Base-by-base conservation (phyloP, 2,888 invertebrate species). In the Eurois occulta region DNA sequence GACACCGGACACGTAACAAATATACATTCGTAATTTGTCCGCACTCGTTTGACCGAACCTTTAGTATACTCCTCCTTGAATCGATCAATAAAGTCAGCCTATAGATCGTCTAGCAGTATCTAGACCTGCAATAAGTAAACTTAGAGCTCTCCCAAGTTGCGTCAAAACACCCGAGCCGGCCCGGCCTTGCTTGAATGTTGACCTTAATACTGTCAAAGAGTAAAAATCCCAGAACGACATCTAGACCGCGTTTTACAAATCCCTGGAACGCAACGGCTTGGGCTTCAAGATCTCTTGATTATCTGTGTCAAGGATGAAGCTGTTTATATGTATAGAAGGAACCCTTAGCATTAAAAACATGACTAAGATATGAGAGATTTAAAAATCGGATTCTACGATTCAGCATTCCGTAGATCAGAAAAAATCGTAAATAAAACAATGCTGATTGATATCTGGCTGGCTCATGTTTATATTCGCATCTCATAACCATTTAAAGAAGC, bases 151-250 rank as follows among this genome's bases (percentile, higher is more conserved):
- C 32, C 38, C 38, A 28, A 41, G 28, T 35, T 41, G 28, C 65
- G 46, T 8, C 76, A 48, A 46, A 77, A 65, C 28, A 35, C 35
- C 35, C 65, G 8, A 60, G 35, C 32, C 65, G 35, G 41, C 48
- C 5, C 48, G 83, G 28, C 77, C 78, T 79, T 79, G 83, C 58
- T 58, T 58, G 58, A 66, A 66, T 77, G 77, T 81, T 82, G 83
- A 79, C 83, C 77, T 83, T 77, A 82, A 79, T 77, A 58, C 77
- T 77, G 35, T 77, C 78, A 79, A 83, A 78, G 82, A 75, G 21
- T 28, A 6, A 46, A 41, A 77, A 75, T 46, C 24, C 24, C 75
- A 52, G 62, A 75, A 64, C 18, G 75, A 32, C 41, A 24, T 24
- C 81, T 48, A 80, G 58, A 62, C 48, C 58, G 48, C 35, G 65